Evolutionary conservation across 2,888 invertebrate species (phyloP), one percentile per base, ranked within the genome.

Genomic region (Holacanthella duospinosa): DNA sequence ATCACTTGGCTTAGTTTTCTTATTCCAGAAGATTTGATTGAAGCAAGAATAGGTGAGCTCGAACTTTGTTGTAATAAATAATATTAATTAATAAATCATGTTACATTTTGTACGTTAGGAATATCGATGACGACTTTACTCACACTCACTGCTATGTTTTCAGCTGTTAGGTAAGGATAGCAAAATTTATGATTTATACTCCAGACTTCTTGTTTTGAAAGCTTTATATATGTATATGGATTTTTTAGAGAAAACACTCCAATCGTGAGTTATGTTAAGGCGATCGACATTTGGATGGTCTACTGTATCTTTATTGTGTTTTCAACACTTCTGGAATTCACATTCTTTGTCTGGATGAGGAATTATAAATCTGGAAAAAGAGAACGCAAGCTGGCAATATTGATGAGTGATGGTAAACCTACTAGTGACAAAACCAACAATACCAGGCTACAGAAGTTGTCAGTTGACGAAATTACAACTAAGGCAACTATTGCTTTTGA

Each of bases 71-170:
- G 21, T 21, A n/a, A 48, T n/a, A n/a, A n/a, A 48, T n/a, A 48
- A 48, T 21, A 48, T 9, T n/a, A n/a, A 48, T 36, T 9, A 48
- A n/a, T 21, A 48, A 16, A 9, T 48, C 6, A 48, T 48, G 6
- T 48, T 48, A 48, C 36, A 36, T 36, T 36, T 16, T 16, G 16
- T 48, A 16, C 12, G 4, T 4, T 21, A 48, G 48, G 48, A 4
- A 48, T 48, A n/a, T 48, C 48, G n/a, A 48, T 48, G 48, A 48
- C 48, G n/a, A 48, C 48, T 48, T 21, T 48, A 21, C 48, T 48
- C 48, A 48, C 48, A 4, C 21, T 48, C 4, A 48, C 48, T 48
- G 48, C 48, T 4, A 48, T 48, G 48, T 48, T 48, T 21, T 9
- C 48, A n/a, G 48, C 48, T 4, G 48, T 48, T 4, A 48, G 48